Base-by-base conservation (phyloP, 1,140 invertebrate species). In the Asbolus verrucosus region DNA sequence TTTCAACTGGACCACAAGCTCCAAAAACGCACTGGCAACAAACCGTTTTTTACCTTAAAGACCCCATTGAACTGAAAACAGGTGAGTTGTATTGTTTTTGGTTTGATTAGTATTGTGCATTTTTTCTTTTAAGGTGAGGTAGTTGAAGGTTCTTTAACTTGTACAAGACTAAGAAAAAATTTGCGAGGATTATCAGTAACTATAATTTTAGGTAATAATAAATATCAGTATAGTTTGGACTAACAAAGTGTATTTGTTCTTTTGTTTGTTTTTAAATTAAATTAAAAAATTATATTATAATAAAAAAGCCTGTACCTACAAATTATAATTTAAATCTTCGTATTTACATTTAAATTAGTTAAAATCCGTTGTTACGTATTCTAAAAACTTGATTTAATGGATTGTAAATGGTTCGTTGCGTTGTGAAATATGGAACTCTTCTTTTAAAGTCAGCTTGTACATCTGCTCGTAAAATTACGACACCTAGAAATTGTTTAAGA, bases 11-110 rank as follows among this genome's bases (percentile, higher is more conserved):
- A 63, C 95, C 91, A 72, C 84, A 82, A 72, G 84, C 82, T 77
- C 88, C 87, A 78, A 85, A 87, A 69, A 99, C 98, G 11, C 97
- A 99, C 84, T 99, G 97, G 97, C 97, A 98, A 79, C 97, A 99
- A 84, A 98, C 95, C 1, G 89, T 96, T 3, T 90, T 95, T 76
- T 96, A 95, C 75, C 86, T 99, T 30, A 90, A 85, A 74, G 84
- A 92, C 77, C 88, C 91, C 73, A 86, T 90, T 77, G 76, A 81
- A 70, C 86, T 95, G 1, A 88, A 89, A 66, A 84, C 90, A 85
- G 94, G 93, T 88, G 72, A 68, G 39, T 65, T 39, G 0, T 62
- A 5, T 30, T 8, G 27, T 8, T 4, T 30, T 5, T 30, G 4
- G 27, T 8, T 30, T 30, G 4, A 30, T 30, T 8, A 0, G 0